Evolutionary conservation across 2,888 invertebrate species (phyloP), one percentile per base, ranked within the genome.

Genomic region (Himalopsyche japonica): DNA sequence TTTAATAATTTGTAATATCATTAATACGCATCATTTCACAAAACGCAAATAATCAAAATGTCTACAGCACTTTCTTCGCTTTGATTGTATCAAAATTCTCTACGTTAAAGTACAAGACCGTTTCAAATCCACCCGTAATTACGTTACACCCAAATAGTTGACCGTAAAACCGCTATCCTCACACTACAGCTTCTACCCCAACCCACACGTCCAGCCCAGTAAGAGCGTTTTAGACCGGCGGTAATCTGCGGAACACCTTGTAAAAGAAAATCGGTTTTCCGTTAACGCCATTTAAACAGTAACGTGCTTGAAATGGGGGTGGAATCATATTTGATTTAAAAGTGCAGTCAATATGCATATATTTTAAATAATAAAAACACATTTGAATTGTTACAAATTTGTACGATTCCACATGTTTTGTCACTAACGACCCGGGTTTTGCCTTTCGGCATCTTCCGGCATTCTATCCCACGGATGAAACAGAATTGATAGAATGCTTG

Each of bases 261-360:
- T 86, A 84, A 84, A 85, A 86, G 86, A 81, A 86, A 85, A 86
- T 86, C 81, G 86, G 76, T 83, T 86, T 84, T 76, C 83, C 81
- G 79, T 79, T 81, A 83, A 86, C 83, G 77, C 76, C 43, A 70
- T 48, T 57, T 32, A 81, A 43, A 15, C 81, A 43, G 43, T 34
- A 47, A 15, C n/a, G 76, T 43, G n/a, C 80, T 80, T 79, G 27
- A 32, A 20, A 15, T n/a, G 30, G 80, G 32, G 48, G 30, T 32
- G 27, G 27, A 49, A 24, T 18, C 32, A 77, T 12, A 77, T 77
- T 77, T 24, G 2, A 70, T 70, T 27, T 70, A 70, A 70, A 70
- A 70, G n/a, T 27, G n/a, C 2, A 4, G 3, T 43, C 15, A 2
- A 15, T 15, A 3, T n/a, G n/a, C n/a, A n/a, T n/a, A n/a, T n/a